Conservation (phyloP, 1,140 invertebrate genomes). For the Drosophila lini region DNA sequence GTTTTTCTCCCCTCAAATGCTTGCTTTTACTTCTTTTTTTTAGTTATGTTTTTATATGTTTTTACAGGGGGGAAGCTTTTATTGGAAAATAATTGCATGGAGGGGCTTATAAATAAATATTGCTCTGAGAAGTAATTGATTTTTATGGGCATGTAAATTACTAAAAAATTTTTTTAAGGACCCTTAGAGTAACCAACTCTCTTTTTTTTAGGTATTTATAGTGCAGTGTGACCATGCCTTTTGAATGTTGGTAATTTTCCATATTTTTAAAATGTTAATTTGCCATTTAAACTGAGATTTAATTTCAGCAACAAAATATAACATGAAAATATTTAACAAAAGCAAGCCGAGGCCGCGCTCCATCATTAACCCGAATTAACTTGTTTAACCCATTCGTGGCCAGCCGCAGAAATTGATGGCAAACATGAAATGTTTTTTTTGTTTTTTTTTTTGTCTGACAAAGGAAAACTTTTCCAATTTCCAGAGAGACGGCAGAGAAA, state of each 20-base stretch:
- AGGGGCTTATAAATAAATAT: conserved; percentile 6
- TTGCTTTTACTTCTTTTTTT: neutral
- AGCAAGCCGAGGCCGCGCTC: neutral
- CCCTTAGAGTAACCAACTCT: neutral
- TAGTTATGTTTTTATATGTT: conserved; percentile 9
- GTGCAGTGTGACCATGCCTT: neutral
- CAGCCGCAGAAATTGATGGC: conserved; percentile 39
- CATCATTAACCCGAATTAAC: conserved; percentile 49
- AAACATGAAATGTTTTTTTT: conserved; percentile 26
- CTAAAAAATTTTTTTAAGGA: neutral
- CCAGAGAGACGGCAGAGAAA: conserved; percentile 1
- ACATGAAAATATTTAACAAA: neutral
- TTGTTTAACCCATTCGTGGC: conserved; percentile 45
- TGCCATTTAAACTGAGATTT: conserved; percentile 3
- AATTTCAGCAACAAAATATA: neutral
- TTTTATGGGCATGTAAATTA: neutral
- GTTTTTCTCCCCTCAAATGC: neutral
- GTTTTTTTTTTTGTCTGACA: conserved; percentile 20
- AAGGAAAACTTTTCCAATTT: conserved; percentile 50
- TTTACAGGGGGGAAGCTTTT: neutral
- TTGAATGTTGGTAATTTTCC: neutral
- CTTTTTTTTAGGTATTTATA: too few species aligned
- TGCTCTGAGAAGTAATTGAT: neutral
- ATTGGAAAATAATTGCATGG: neutral
- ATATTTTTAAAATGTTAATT: neutral